Percentiles rank a stretch among this genome's conserved stretches.
Conservation (phyloP, 2,113 vertebrate genomes). For the Channa maculata region DNA sequence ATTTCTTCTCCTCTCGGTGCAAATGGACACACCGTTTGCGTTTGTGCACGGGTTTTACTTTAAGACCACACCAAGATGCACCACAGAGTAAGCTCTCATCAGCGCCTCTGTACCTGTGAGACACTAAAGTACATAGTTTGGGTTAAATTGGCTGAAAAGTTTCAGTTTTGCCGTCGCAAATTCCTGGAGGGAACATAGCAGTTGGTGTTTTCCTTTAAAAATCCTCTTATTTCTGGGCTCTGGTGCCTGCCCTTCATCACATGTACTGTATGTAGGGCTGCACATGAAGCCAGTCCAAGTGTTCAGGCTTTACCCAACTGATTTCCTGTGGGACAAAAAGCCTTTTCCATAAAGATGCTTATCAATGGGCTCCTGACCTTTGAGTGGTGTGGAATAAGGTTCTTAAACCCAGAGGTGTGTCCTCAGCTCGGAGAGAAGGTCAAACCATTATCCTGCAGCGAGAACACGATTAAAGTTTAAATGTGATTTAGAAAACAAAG, state of each 20-base stretch:
- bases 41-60: no score
- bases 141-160: no score
- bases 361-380: slow-evolving; percentile 69
- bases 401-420: slow-evolving; percentile 53
- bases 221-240: not conserved
- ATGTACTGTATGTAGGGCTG: slow-evolving; percentile 6
- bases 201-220: slow-evolving; percentile 44
- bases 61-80: no score
- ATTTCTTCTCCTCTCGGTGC: no score
- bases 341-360: slow-evolving; percentile 61
- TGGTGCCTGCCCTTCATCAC: slow-evolving; percentile 2
- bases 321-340: slow-evolving; percentile 57
- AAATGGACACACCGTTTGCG: no score
- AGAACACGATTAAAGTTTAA: not conserved
- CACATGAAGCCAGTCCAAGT: slow-evolving; percentile 5
- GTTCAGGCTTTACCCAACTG: slow-evolving; percentile 29
- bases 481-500: slow-evolving; percentile 9
- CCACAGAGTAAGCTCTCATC: no score
- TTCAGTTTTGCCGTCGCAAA: no score
- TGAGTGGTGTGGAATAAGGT: slow-evolving; percentile 46
- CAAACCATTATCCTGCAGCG: slow-evolving; percentile 33
- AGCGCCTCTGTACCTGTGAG: no score
- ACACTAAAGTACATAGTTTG: no score
- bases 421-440: slow-evolving; percentile 58
- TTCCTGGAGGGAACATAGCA: slow-evolving; percentile 5